Conservation (phyloP, 2,888 invertebrate genomes). For the Acanthococcus lagerstroemiae region DNA sequence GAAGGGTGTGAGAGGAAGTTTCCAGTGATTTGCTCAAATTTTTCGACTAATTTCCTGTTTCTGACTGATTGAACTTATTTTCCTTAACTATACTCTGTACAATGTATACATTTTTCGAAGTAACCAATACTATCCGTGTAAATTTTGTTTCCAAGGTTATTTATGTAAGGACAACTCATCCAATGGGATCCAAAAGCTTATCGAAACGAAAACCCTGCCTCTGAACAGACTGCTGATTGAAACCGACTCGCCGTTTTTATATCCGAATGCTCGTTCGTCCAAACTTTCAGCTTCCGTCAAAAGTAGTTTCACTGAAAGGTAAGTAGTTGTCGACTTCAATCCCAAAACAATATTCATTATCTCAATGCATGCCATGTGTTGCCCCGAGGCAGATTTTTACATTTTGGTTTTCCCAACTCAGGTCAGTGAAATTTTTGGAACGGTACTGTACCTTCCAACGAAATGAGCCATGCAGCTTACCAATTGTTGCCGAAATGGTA, state of each 20-base stretch:
- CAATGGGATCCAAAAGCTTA: conserved; percentile 64
- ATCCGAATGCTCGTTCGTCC: conserved; percentile 85
- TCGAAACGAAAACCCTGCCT: conserved; percentile 70
- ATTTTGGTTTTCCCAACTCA: conserved; percentile 40
- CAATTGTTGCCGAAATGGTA: conserved; percentile 85
- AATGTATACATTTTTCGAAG: no score
- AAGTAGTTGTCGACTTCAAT: not conserved
- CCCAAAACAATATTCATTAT: not conserved
- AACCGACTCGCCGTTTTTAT: conserved; percentile 94
- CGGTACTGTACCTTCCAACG: conserved; percentile 91
- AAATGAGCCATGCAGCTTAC: conserved; percentile 89
- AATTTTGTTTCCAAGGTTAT: conserved; percentile 49
- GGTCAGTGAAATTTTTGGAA: conserved; percentile 69
- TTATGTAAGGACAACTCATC: conserved; percentile 79
- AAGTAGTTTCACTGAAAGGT: conserved; percentile 60
- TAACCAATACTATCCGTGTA: not conserved
- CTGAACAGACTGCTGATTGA: conserved; percentile 77
- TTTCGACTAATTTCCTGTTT: no score
- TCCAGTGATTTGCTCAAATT: no score
- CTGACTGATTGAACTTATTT: no score
- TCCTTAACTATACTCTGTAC: conserved; percentile 1
- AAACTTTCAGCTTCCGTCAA: conserved; percentile 81
- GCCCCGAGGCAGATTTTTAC: not conserved
- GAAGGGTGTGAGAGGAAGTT: no score
- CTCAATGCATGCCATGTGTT: not conserved